Base-by-base conservation (phyloP, 1,140 invertebrate genomes). In the Aphelenchoides besseyi region DNA sequence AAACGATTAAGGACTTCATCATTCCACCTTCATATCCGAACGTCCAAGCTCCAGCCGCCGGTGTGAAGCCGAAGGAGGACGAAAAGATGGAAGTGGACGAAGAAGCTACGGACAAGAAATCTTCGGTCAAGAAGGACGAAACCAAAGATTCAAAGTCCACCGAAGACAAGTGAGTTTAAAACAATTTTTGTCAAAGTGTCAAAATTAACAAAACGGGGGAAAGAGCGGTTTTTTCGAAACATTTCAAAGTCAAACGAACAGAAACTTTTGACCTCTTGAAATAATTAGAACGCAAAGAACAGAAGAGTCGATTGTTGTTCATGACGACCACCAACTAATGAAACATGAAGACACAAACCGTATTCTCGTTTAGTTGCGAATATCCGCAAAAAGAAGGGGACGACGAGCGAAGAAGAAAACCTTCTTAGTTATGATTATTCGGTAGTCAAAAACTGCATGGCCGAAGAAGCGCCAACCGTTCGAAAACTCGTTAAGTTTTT, bases 41-140 rank as follows among this genome's bases (percentile, higher is more conserved):
- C 5, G 80, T 79, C 30, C 86, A 88, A 68, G 84, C 87, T 62
- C 80, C 82, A 3, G 61, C 62, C 61, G 18, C 3, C 3, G 28
- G 5, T 23, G 63, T 9, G 54, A 85, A 86, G 77, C 87, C 90
- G 86, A 88, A 87, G 70, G 87, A 80, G 52, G 74, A 80, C 41
- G 79, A 77, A 23, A 80, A 80, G 64, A 75, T 75, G 74, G 74
- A 80, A 41, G 71, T 74, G 2, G 75, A 75, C 68, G 28, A 67
- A 72, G 72, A 80, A 59, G 53, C 62, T 41, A 52, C 33, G 26
- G 61, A 79, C 8, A 87, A 89, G 72, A 87, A 79, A 26, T 37
- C 52, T n/a, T 71, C 72, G 1, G 9, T 73, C 8, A n/a, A 29
- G 41, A 72, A 36, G 16, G 37, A 69, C 8, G 55, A 59, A 33